phyloP scores from a whole-genome alignment of 2,113 vertebrate species.

The Lates calcarifer region DNA sequence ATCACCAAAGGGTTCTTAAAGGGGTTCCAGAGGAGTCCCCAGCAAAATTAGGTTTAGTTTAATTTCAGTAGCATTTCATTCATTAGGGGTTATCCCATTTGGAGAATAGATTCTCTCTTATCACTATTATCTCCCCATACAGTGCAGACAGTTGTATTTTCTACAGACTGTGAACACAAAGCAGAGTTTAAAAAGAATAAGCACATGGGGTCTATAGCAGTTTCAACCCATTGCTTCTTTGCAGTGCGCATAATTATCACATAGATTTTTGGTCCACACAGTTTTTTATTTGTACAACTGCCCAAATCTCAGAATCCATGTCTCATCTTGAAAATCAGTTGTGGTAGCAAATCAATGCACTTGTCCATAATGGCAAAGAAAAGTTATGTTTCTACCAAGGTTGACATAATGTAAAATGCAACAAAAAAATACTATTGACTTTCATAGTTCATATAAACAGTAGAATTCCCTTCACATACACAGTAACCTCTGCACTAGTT shows the following conservation, averaged over 20 bases:
- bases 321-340: background rate
- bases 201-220: background rate
- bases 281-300: background rate
- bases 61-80: slow-evolving; percentile 30
- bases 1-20: slow-evolving; percentile 48
- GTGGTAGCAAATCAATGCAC: background rate
- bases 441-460: background rate
- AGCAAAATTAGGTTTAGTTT: slow-evolving; percentile 33
- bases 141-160: background rate
- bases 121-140: slow-evolving; percentile 4
- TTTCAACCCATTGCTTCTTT: background rate
- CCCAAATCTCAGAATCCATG: background rate
- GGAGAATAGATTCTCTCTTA: slow-evolving; percentile 15
- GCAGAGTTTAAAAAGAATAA: background rate
- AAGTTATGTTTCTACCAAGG: background rate
- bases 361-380: background rate
- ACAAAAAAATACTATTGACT: too few relatives aligned
- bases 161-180: background rate
- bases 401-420: background rate
- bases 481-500: background rate
- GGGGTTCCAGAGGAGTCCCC: slow-evolving; percentile 22
- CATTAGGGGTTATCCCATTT: slow-evolving; percentile 13
- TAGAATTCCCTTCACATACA: background rate
- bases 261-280: background rate
- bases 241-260: background rate